Percentiles rank a stretch among this genome's conserved stretches.
Conservation (phyloP, 2,797 vertebrate genomes). For the Pantherophis vulpinus region DNA sequence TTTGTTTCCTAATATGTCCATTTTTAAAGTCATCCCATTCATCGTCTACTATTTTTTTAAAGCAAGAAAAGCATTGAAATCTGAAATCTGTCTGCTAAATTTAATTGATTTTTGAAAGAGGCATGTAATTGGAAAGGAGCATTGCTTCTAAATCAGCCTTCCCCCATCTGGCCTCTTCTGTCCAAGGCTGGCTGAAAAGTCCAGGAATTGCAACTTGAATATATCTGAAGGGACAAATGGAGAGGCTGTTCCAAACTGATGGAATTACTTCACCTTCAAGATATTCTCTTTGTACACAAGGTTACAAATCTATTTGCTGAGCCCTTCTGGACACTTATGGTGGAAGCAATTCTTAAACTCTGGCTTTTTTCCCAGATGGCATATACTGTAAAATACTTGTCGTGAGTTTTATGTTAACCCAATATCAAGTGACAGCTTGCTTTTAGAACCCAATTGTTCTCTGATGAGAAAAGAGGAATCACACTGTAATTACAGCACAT, state of each 20-base stretch:
- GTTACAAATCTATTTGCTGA: constrained; percentile 19
- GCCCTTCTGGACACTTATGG: constrained; percentile 4
- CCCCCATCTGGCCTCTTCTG: background rate
- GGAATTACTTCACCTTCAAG: constrained; percentile 12
- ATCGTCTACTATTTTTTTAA: background rate
- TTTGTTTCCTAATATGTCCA: background rate
- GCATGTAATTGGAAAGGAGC: background rate
- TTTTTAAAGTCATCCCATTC: background rate
- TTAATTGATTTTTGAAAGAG: background rate
- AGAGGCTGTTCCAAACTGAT: background rate
- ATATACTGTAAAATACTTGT: constrained; percentile 4
- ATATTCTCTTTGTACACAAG: constrained; percentile 13
- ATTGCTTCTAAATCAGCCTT: background rate
- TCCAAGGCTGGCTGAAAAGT: background rate
- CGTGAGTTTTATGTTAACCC: constrained; percentile 17
- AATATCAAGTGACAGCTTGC: constrained; percentile 4
- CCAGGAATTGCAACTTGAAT: background rate
- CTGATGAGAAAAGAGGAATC: constrained; percentile 16
- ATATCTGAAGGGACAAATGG: background rate
- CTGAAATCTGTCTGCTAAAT: background rate
- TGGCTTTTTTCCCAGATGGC: constrained; percentile 13
- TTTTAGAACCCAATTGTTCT: constrained; percentile 8
- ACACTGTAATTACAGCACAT: constrained; percentile 10
- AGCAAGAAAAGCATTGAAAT: background rate
- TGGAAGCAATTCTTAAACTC: constrained; percentile 15